These are phyloP conservation scores for Caenorhabditis imperialis DNA, from an alignment of 2,888 invertebrate genomes.

Conservation along the genomic window DNA sequence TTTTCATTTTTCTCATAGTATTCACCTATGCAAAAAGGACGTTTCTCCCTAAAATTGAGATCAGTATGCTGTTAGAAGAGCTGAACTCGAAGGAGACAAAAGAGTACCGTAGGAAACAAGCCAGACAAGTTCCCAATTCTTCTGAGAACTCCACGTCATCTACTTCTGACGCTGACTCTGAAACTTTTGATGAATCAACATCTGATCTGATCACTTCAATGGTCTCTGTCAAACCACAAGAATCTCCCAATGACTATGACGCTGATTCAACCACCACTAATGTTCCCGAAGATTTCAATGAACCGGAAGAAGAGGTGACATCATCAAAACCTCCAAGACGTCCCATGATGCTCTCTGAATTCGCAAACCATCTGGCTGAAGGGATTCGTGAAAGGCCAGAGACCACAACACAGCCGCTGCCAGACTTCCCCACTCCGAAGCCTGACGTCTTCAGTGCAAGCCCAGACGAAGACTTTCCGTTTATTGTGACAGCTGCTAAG, in stretches of 20 bases:
- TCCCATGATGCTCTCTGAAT: conserved; percentile 48
- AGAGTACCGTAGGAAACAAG: conserved; percentile 17
- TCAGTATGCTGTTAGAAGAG: conserved; percentile 53
- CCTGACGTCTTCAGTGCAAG: conserved; percentile 25
- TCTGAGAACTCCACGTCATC: conserved; percentile 2
- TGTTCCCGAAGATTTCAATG: conserved; percentile 16
- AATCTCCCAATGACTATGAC: conserved; percentile 19
- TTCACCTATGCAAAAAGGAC: conserved; percentile 1
- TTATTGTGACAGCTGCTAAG: conserved; percentile 48
- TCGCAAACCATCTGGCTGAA: conserved; percentile 41
- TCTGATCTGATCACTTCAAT: conserved; percentile 41
- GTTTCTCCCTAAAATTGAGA: conserved; percentile 51
- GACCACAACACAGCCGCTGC: conserved; percentile 37
- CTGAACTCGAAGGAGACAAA: conserved; percentile 38
- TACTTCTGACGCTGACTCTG: conserved; percentile 6
- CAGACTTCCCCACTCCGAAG: conserved; percentile 30
- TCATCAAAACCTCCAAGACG: conserved; percentile 15
- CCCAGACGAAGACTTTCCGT: conserved; percentile 46
- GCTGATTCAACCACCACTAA: conserved; percentile 7
- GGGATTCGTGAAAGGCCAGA: conserved; percentile 24
- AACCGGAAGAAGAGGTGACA: conserved; percentile 35
- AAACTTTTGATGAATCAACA: conserved; percentile 34
- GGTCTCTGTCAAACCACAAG: conserved; percentile 18
- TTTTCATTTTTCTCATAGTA: conserved; percentile 6
- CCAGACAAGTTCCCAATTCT: conserved; percentile 5